Evolutionary conservation across 1,140 invertebrate genomes (phyloP), one percentile per base, ranked within the genome.

Genomic region (Aphaenogaster floridana): DNA sequence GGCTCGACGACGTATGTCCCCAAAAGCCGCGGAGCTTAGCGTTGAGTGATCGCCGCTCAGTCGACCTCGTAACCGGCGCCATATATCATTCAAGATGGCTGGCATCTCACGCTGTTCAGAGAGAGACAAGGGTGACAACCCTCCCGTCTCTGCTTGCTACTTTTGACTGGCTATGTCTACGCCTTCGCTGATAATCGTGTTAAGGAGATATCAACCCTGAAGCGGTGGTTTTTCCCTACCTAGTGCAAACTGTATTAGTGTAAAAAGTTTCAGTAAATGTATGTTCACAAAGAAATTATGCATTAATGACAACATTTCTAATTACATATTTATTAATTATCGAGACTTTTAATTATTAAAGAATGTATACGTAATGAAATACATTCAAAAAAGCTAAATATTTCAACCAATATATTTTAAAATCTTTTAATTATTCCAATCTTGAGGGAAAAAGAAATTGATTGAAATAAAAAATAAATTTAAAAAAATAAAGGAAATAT

Each of bases 71-170:
- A 95, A 95, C 95, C 94, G 94, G 94, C 93, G 95, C 95, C 95
- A 96, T 96, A 95, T 94, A 95, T 96, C 95, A 96, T 96, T 95
- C 95, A 95, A 95, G 94, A 96, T 95, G 95, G 95, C 95, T 95
- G 94, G 93, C 91, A 91, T 92, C 91, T 92, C 91, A 93, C 91
- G 92, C 93, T 90, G 88, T 84, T 92, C 83, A 83, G 91, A 89
- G 89, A 93, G 89, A 93, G 92, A 93, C 92, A 93, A 92, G 92
- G 91, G 92, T 94, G 93, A 94, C 94, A 94, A 93, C 91, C 92
- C 90, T 86, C 92, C 91, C 87, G 89, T 91, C 88, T 91, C 86
- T 88, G 83, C 91, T 90, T 89, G 80, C 91, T 90, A 91, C 92
- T 93, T 91, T 93, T 91, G 90, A 93, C 92, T 93, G 79, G 91